phyloP scores from a whole-genome alignment of 2,113 vertebrate genomes.

The Tricholaema leucomelas region DNA sequence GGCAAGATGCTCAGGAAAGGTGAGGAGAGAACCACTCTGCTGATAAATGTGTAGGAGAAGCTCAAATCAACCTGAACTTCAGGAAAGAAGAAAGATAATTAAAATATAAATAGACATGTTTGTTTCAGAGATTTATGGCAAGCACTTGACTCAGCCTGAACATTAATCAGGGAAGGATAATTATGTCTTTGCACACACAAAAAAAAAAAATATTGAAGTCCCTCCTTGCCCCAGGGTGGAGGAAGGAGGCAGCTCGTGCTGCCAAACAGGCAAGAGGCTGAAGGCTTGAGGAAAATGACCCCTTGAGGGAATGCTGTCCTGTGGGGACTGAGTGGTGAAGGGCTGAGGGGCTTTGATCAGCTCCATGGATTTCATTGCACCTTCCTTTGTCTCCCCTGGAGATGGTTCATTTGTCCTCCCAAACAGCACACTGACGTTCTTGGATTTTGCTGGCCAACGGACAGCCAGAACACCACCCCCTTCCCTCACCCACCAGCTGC shows the following conservation, averaged over 20 bases:
- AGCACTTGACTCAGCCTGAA: slow-evolving; percentile 65
- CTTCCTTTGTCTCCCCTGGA: background rate
- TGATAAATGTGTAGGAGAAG: slow-evolving; percentile 72
- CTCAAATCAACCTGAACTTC: slow-evolving; percentile 75
- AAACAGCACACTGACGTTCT: rapidly evolving
- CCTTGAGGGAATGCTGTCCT: rapidly evolving
- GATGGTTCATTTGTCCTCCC: background rate
- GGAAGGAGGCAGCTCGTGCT: background rate
- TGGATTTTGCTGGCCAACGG: rapidly evolving
- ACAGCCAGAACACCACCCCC: background rate
- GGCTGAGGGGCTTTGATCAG: rapidly evolving
- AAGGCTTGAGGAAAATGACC: background rate
- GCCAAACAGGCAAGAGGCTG: rapidly evolving
- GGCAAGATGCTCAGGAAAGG: background rate
- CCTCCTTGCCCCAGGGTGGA: background rate
- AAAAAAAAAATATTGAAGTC: background rate
- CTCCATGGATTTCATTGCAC: background rate
- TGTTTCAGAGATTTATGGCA: slow-evolving; percentile 76
- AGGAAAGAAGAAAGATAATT: slow-evolving; percentile 69
- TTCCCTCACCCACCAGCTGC: background rate
- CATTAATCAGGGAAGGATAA: slow-evolving; percentile 76
- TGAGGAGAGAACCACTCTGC: background rate
- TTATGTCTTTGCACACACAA: slow-evolving; percentile 66
- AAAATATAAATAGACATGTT: slow-evolving; percentile 80
- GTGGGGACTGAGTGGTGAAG: background rate